Base-by-base conservation (phyloP, 2,113 vertebrate genomes). In the Osmerus mordax region DNA sequence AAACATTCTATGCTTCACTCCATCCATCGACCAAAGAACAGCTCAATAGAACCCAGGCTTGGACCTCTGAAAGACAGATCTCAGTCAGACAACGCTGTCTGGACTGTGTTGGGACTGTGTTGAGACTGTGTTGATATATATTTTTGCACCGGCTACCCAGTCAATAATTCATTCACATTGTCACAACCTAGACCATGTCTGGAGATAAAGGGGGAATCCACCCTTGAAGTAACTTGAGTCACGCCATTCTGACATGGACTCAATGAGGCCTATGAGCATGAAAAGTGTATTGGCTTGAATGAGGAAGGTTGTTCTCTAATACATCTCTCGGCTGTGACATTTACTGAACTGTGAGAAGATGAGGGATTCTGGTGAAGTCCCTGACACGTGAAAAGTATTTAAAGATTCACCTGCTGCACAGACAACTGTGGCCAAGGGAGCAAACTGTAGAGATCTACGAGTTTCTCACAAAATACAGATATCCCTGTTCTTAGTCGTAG, bases 211-310 rank as follows among this genome's bases (percentile, higher is more conserved):
- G 77, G 53, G 67, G 51, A 1, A 7, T 21, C 9, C 15, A 65
- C 64, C 19, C 59, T 15, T 19, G 25, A 55, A 64, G 19, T 23
- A 63, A 53, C 1, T 7, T 65, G 77, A 78, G 67, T 70, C 64
- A 56, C 71, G 29, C 21, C 71, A 60, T 12, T n/a, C 69, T 52
- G 16, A 29, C 36, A 32, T 60, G 69, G 69, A 81, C 52, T 80
- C 69, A 52, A 51, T 71, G 41, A 41, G 53, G 29, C 62, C 52
- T 71, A 61, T 25, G n/a, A 7, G 51, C 25, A 73, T 13, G 70
- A 67, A 54, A 60, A 79, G 28, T 28, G 55, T 58, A 47, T 28
- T 69, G 56, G 0, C 78, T 54, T 76, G 79, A 78, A 80, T 21
- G 14, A 53, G 71, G 67, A 76, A 76, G 23, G 7, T 9, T 58